These are phyloP conservation scores for Epizoanthus stellaris DNA, from an alignment of 92 coral and sea anemone species.

Conservation along the genomic window DNA sequence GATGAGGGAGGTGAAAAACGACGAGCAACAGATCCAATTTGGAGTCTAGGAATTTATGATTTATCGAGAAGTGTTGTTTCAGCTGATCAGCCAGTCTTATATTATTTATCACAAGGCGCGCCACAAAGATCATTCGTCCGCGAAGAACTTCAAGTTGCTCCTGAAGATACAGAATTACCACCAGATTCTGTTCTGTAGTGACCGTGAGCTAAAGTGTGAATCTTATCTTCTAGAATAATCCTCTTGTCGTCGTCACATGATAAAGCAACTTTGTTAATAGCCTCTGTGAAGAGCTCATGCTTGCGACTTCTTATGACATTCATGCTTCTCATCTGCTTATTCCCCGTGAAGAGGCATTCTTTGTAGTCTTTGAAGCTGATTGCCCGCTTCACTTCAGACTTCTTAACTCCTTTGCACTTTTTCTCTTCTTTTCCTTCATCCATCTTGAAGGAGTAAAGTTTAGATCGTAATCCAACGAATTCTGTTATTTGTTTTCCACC, in stretches of 20 bases:
- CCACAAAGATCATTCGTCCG: too few relatives aligned
- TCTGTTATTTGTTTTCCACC: conserved; percentile 47
- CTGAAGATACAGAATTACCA: too few relatives aligned
- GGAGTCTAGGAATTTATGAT: too few relatives aligned
- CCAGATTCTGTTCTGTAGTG: too few relatives aligned
- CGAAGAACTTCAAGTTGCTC: too few relatives aligned
- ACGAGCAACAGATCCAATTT: too few relatives aligned
- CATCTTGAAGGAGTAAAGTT: conserved; percentile 45
- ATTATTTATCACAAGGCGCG: too few relatives aligned
- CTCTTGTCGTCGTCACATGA: conserved; percentile 52
- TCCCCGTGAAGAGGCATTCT: conserved; percentile 38
- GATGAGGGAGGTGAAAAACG: too few relatives aligned
- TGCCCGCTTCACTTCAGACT: conserved; percentile 24
- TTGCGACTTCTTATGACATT: conserved; percentile 40
- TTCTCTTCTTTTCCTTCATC: conserved; percentile 51
- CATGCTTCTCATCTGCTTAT: conserved; percentile 28
- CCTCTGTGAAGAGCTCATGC: conserved; percentile 38
- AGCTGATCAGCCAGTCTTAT: too few relatives aligned
- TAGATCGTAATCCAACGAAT: conserved; percentile 55
- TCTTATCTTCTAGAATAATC: conserved; percentile 42
- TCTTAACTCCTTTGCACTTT: conserved; percentile 56
- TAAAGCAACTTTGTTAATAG: conserved; percentile 40
- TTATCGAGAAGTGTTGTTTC: too few relatives aligned
- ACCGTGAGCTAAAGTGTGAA: conserved; percentile 44
- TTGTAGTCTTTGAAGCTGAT: conserved; percentile 36